phyloP scores from a whole-genome alignment of 2,888 invertebrate genomes.

The Tetanocera ferruginea region DNA sequence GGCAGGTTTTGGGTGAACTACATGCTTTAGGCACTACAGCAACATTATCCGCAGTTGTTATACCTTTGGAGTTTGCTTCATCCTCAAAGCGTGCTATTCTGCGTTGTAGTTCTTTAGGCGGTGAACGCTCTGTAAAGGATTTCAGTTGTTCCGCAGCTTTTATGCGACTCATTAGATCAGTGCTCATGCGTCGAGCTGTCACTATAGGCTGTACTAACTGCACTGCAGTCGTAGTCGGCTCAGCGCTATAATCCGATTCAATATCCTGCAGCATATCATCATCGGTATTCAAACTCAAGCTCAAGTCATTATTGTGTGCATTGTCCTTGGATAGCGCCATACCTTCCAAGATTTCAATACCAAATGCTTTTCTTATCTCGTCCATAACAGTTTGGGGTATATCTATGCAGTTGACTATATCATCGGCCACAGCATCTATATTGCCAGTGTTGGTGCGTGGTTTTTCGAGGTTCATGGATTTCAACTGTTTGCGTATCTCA shows the following conservation, averaged over 20 bases:
- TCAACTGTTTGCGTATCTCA: slow-evolving; percentile 64
- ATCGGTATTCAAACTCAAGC: background rate
- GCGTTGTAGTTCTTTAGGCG: background rate
- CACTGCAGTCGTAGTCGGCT: background rate
- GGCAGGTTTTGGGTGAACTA: background rate
- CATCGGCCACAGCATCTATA: slow-evolving; percentile 60
- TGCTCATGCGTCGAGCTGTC: slow-evolving; percentile 22
- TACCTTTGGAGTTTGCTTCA: background rate
- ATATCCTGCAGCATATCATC: background rate
- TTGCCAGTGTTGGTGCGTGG: slow-evolving; percentile 54
- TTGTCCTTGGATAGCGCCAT: background rate
- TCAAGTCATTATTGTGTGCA: background rate
- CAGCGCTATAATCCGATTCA: background rate
- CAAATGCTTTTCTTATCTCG: slow-evolving; percentile 65
- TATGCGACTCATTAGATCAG: slow-evolving; percentile 52
- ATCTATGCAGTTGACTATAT: slow-evolving; percentile 63
- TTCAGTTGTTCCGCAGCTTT: slow-evolving; percentile 53
- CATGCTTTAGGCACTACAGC: background rate
- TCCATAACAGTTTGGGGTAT: slow-evolving; percentile 63
- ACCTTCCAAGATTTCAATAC: slow-evolving; percentile 55
- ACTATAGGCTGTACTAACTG: background rate
- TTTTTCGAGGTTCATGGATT: slow-evolving; percentile 59
- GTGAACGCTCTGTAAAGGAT: slow-evolving; percentile 10
- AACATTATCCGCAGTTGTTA: background rate
- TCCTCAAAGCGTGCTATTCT: background rate